Base-by-base conservation (phyloP, 2,113 vertebrate genomes). In the Cryptomyrus ogoouensis region DNA sequence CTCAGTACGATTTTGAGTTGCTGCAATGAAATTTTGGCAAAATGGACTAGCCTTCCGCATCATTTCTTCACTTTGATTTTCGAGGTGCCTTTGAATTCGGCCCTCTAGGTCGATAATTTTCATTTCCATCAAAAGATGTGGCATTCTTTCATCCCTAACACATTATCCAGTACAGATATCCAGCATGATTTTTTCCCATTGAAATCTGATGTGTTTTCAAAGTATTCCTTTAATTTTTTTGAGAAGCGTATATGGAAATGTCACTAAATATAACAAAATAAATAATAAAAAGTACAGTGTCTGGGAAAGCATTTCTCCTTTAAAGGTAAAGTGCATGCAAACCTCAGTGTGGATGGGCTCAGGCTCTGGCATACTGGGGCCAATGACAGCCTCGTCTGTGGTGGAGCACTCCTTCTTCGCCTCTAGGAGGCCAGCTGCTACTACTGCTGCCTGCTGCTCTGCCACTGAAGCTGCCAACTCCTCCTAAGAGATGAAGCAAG, bases 341-440 rank as follows among this genome's bases (percentile, higher is more conserved):
- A 96, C 96, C 95, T 97, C 96, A 0, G 62, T 74, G 88, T 96
- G 95, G 0, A 93, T 80, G 0, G 96, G 96, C 88, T 98, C 97
- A 0, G 95, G 93, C 88, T 98, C 97, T 0, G 97, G 97, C 92
- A 96, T 96, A 90, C 94, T 97, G n/a, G 97, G 97, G 3, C 97
- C 97, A 12, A 97, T 97, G 74, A 96, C 94, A 1, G 93, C 88
- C 39, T 95, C 96, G 24, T 98, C 97, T 15, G 49, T 9, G 0
- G 94, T 93, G 0, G 88, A 90, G 10, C 88, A 21, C 39, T 95
- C 95, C 49, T 96, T 96, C 94, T 95, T 97, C 3, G 91, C 87
- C 21, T 96, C 95, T 89, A 96, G 93, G 0, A 96, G 94, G 35
- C 95, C 95, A 2, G 96, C 95, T 0, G 95, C 95, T 89, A 93